A percentile compares a stretch with the other conserved stretches of the same genome.
These are phyloP conservation scores for Porites lutea DNA, from an alignment of 64 coral and sea anemone species.

Conservation along the genomic window DNA sequence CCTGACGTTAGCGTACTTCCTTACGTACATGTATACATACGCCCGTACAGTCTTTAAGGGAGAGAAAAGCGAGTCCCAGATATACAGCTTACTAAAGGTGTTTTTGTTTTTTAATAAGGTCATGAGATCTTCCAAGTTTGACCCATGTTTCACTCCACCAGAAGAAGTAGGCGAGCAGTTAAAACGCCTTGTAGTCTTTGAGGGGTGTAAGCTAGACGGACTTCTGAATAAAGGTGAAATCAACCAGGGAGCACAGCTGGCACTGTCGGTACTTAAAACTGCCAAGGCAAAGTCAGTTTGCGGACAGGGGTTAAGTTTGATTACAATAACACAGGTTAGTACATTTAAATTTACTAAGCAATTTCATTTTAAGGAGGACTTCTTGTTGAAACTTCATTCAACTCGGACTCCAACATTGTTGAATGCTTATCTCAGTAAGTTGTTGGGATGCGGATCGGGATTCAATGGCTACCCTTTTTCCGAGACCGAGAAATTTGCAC, in stretches of 20 bases:
- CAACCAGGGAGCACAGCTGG: background rate
- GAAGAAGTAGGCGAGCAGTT: background rate
- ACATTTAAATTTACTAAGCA: background rate
- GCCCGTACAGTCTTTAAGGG: too few species aligned
- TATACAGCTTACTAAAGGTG: background rate
- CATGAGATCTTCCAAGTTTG: background rate
- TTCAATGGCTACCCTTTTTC: too few species aligned
- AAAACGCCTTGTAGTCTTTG: constrained; percentile 4
- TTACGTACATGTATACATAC: too few species aligned
- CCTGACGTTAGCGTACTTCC: too few species aligned
- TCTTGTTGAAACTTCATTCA: too few species aligned
- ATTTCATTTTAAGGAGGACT: too few species aligned
- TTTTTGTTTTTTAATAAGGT: background rate
- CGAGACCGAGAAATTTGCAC: too few species aligned
- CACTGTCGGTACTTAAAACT: constrained; percentile 6
- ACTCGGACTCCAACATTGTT: too few species aligned
- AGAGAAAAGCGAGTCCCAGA: background rate
- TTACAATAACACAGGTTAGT: background rate
- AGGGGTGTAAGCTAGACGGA: constrained; percentile 4
- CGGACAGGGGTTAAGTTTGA: background rate
- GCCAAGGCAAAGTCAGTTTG: background rate
- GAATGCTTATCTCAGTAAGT: too few species aligned
- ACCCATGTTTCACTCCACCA: constrained; percentile 8
- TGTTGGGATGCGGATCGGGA: too few species aligned
- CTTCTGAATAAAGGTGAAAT: constrained; percentile 25